Base-by-base conservation (phyloP, 2,797 vertebrate species). In the Prunella strophiata region DNA sequence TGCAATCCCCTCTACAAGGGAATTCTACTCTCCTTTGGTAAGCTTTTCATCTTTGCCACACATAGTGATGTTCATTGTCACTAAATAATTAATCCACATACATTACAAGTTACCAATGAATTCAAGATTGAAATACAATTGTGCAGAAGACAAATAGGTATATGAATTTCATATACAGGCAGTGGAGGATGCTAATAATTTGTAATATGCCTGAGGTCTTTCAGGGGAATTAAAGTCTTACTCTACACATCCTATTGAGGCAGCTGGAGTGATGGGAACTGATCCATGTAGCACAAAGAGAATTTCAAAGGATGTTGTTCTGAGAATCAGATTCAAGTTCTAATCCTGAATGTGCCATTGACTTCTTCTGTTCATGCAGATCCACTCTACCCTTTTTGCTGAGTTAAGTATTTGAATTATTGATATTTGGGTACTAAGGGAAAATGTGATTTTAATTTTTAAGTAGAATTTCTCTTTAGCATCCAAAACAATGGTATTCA, bases 81-180 rank as follows among this genome's bases (percentile, higher is more conserved):
- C 78, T 85, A 80, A 89, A 85, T 85, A 93, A 89, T 91, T 94
- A 92, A 94, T 86, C 65, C 54, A 88, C 92, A 59, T 15, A 70
- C 65, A 55, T 54, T 67, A 19, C 43, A 85, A 77, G 57, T 77
- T 89, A 66, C 54, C 86, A 58, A 25, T 88, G 82, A 81, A 93
- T 78, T 25, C 59, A 68, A 75, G 82, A 68, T 9, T 61, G 68
- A 85, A 74, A 72, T 61, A 47, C 6, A 68, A 34, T 65, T 83
- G 79, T 89, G 71, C 45, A 52, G 67, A 81, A 92, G 77, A 63
- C 52, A 94, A 86, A 88, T 22, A 55, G 26, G 19, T 58, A 13
- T 38, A 14, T 11, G 5, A 85, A 47, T 70, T 76, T 83, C 45
- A 20, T 25, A 32, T 36, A 30, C 29, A 85, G 72, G 54, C 32